These are phyloP conservation scores for Poecile atricapillus DNA, from an alignment of 2,113 vertebrate genomes.

Conservation along the genomic window DNA sequence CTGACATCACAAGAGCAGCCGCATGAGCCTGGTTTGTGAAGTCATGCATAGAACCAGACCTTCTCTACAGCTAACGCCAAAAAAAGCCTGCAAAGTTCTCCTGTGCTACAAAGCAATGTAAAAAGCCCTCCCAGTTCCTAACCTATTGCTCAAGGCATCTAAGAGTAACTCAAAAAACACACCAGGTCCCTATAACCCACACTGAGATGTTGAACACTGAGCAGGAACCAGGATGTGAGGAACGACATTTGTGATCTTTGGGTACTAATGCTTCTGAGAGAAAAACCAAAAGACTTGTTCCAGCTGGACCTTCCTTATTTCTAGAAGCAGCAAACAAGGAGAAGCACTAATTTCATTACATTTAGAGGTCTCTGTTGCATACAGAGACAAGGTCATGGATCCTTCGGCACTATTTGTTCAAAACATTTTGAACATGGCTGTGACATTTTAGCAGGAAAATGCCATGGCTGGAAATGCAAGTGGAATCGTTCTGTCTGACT, in stretches of 20 bases:
- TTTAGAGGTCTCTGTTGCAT: rapidly evolving
- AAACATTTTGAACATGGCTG: neutral
- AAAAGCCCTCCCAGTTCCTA: rapidly evolving
- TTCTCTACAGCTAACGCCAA: no score
- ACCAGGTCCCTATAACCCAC: rapidly evolving
- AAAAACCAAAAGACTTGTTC: rapidly evolving
- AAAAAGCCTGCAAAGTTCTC: neutral
- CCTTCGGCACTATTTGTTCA: neutral
- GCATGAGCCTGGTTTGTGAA: neutral
- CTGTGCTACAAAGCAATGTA: neutral
- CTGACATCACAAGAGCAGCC: neutral
- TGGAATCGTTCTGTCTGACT: rapidly evolving
- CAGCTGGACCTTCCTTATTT: neutral
- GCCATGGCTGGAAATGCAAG: neutral
- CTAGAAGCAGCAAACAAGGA: neutral
- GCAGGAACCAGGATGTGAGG: neutral
- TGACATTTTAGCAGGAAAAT: neutral
- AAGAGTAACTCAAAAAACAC: neutral
- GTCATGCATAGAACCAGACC: no score
- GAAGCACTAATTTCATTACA: neutral
- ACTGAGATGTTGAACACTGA: neutral
- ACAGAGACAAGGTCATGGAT: neutral
- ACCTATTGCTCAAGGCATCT: neutral
- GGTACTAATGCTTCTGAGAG: neutral
- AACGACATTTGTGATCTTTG: neutral